Evolutionary conservation across 2,113 vertebrate genomes (phyloP).

Genomic region (Channa argus): DNA sequence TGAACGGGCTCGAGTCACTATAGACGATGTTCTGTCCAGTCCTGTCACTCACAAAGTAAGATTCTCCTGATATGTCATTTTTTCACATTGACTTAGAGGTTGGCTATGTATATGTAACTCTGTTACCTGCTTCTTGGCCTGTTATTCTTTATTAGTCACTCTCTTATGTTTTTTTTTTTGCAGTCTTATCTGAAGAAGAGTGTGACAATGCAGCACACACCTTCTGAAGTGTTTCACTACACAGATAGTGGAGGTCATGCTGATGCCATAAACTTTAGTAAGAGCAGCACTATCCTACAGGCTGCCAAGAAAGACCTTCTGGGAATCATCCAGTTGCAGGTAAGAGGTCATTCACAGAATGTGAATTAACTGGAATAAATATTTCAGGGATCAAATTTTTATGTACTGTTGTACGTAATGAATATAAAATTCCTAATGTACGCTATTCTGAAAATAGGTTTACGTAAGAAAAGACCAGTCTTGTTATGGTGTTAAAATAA

Average conservation of each 20-base stretch:
- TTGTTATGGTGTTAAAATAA: background rate
- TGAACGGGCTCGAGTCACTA: conserved; percentile 84
- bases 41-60: conserved; percentile 84
- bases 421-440: too few species aligned
- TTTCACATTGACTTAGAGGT: background rate
- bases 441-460: too few species aligned
- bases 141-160: background rate
- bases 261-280: conserved; percentile 77
- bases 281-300: conserved; percentile 85
- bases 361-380: background rate
- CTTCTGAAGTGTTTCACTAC: conserved; percentile 87
- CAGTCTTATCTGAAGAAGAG: conserved; percentile 90
- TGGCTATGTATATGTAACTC: background rate
- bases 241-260: conserved; percentile 74
- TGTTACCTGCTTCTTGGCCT: background rate
- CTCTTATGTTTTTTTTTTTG: conserved; percentile 13
- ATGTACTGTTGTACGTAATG: too few species aligned
- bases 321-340: conserved; percentile 90
- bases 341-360: conserved; percentile 60
- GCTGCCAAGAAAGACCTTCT: conserved; percentile 93
- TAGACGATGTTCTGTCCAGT: conserved; percentile 79
- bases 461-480: background rate
- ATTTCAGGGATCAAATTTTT: background rate
- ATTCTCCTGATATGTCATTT: background rate
- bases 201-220: conserved; percentile 86